Percentiles rank a stretch among this genome's conserved stretches.
These are phyloP conservation scores for Meta bourneti DNA, from an alignment of 2,888 invertebrate genomes.

Conservation along the genomic window DNA sequence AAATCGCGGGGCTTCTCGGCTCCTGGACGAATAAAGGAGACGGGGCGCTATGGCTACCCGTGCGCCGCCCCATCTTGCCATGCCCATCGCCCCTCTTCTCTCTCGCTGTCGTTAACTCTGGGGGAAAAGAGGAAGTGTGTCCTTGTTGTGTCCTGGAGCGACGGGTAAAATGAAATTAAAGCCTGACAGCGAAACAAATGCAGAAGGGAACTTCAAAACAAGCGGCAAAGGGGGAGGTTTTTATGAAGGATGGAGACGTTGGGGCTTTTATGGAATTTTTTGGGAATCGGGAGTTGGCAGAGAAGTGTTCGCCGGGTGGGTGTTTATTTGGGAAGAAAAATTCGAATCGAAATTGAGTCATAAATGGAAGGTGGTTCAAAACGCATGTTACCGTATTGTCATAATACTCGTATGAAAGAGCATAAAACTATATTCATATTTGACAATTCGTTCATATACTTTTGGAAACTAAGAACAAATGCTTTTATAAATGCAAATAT, in stretches of 20 bases:
- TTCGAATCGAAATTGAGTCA: not conserved
- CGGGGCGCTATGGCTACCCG: constrained; percentile 53
- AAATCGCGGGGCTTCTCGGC: constrained; percentile 31
- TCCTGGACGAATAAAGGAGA: constrained; percentile 22
- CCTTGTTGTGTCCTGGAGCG: constrained; percentile 38
- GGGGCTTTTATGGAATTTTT: not conserved
- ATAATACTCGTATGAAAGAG: too few relatives aligned
- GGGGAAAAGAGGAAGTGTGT: constrained; percentile 28
- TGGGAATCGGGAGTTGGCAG: not conserved
- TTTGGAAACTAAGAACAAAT: too few relatives aligned
- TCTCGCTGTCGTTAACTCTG: constrained; percentile 19
- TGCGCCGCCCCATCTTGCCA: constrained; percentile 40
- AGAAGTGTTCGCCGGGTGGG: not conserved
- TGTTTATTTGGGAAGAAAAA: not conserved
- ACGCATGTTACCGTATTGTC: too few relatives aligned
- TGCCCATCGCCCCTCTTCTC: constrained; percentile 5
- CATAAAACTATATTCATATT: too few relatives aligned
- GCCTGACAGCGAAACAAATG: constrained; percentile 13
- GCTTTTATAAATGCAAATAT: too few relatives aligned
- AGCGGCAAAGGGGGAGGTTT: constrained; percentile 10
- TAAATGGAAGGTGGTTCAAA: not conserved
- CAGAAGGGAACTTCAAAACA: not conserved
- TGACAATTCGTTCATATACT: too few relatives aligned
- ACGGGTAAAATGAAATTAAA: constrained; percentile 66
- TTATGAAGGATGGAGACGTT: not conserved